Base-by-base conservation (phyloP, 1,140 invertebrate genomes). In the Trinorchestia longiramus region DNA sequence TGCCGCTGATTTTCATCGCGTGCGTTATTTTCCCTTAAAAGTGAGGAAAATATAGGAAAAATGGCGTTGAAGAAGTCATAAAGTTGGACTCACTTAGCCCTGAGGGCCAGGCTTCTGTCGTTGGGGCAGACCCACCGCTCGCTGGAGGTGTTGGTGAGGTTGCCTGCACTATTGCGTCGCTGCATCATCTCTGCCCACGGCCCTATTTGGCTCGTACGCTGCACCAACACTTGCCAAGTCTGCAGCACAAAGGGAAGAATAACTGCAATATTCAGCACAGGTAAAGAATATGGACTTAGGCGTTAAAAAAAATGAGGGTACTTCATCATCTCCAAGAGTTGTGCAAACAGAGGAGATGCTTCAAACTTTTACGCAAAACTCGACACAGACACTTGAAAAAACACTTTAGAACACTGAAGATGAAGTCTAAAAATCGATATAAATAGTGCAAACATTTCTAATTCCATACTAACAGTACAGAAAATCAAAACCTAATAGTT, bases 111-210 rank as follows among this genome's bases (percentile, higher is more conserved):
- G 40, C 92, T 94, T 42, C 92, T 42, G 44, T 94, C 92, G 40
- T 43, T 94, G 92, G 92, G 92, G 44, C 92, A 94, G 92, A 94
- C 92, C 92, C 92, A 94, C 4, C 92, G 92, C 92, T 94, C 92
- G 44, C 44, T 94, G 92, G 41, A 23, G 43, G 43, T 23, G 17
- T 42, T 45, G 36, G 92, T 94, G 43, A 94, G 44, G 92, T 45
- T 94, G 43, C 92, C 92, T 8, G 92, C 92, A 44, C 92, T 94
- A 44, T 94, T 94, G 92, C 92, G 92, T 4, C 92, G 6, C 92
- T 94, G 92, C 92, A 94, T 94, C 43, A 45, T 94, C 92, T 90
- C 28, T 36, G 62, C 62, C 3, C 62, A 1, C 62, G 15, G 15
- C 11, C 47, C 19, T 19, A 8, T 19, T 19, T n/a, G n/a, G n/a